These are phyloP conservation scores for Desoria tigrina DNA, from an alignment of 2,888 invertebrate genomes.

Conservation along the genomic window DNA sequence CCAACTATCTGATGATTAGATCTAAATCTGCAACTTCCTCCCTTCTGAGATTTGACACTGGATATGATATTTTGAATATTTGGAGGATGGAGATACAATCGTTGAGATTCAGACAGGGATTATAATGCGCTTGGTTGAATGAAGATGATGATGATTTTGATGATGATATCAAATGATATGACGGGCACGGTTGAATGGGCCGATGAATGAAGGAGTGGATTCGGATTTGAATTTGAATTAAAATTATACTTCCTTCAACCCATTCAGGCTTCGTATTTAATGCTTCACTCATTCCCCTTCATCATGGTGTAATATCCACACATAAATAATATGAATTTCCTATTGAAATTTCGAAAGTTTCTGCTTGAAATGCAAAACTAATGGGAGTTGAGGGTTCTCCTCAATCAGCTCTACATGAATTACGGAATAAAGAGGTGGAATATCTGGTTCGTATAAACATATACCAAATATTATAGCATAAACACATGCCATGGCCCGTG, in stretches of 20 bases:
- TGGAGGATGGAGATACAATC: too few species aligned
- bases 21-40: too few species aligned
- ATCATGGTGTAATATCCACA: background rate
- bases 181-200: constrained; percentile 33
- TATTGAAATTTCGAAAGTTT: background rate
- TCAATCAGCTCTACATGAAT: constrained; percentile 11
- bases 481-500: constrained; percentile 2
- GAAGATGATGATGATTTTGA: constrained; percentile 22
- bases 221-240: constrained; percentile 17
- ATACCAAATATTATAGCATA: background rate
- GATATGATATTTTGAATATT: too few species aligned
- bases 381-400: constrained; percentile 7
- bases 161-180: constrained; percentile 29
- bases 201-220: constrained; percentile 13
- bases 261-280: background rate
- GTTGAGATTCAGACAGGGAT: too few species aligned
- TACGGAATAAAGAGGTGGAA: background rate
- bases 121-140: too few species aligned
- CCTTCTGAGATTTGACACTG: too few species aligned
- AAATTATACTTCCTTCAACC: constrained; percentile 8
- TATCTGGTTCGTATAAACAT: background rate
- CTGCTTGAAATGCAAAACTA: constrained; percentile 2
- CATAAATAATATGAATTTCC: background rate
- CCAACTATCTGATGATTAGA: too few species aligned
- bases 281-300: background rate